A percentile compares a stretch with the other conserved stretches of the same genome.
phyloP scores from a whole-genome alignment of 2,113 vertebrate species.

The Carassius auratus region DNA sequence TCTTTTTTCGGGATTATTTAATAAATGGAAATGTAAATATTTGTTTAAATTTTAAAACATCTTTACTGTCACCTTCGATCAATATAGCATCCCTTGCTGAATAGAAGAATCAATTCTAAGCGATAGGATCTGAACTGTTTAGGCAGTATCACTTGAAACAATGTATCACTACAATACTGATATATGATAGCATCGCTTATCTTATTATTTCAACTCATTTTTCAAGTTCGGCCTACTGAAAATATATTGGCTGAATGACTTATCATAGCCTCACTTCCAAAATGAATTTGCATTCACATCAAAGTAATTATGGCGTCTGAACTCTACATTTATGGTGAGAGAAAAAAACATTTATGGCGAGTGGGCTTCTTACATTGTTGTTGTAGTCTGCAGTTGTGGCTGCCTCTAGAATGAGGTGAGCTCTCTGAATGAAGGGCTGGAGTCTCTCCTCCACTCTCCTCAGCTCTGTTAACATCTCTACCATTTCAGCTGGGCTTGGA shows the following conservation, averaged over 20 bases:
- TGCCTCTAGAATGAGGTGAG: slow-evolving; percentile 82
- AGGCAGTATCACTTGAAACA: not conserved
- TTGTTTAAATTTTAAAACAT: too few species aligned
- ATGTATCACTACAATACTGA: not conserved
- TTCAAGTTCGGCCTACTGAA: too few species aligned
- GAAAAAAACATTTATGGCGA: not conserved
- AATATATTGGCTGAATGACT: not conserved
- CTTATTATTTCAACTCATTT: too few species aligned
- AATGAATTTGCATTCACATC: not conserved
- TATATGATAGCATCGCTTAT: too few species aligned
- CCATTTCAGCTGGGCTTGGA: slow-evolving; percentile 84
- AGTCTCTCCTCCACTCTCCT: slow-evolving; percentile 84
- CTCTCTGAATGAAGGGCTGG: slow-evolving; percentile 88
- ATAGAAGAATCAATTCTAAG: too few species aligned
- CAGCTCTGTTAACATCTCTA: slow-evolving; percentile 85
- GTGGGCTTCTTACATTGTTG: slow-evolving; percentile 79
- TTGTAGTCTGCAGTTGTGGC: slow-evolving; percentile 85
- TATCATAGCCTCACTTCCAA: not conserved
- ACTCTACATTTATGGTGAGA: too few species aligned
- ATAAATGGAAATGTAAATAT: too few species aligned
- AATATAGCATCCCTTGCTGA: too few species aligned
- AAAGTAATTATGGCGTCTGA: not conserved
- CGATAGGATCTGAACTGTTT: not conserved
- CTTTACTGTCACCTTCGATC: too few species aligned
- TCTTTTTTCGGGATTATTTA: too few species aligned